Base-by-base conservation (phyloP, 2,797 vertebrate species). In the Gymnoscopelus braueri region DNA sequence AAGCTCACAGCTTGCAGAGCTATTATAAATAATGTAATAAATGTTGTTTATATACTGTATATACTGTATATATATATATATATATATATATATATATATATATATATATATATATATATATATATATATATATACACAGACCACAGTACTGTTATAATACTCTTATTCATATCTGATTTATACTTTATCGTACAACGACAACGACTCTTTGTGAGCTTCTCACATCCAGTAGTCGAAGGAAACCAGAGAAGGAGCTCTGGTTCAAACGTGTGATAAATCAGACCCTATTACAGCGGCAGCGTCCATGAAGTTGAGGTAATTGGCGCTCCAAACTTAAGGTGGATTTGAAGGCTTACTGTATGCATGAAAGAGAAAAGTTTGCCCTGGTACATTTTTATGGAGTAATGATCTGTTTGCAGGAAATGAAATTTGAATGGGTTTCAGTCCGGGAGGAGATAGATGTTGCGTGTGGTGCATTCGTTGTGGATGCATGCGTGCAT, bases 381-480 rank as follows among this genome's bases (percentile, higher is more conserved):
- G 82, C 82, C 81, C 64, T 49, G 84, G 84, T 83, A 87, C 67
- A 78, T 75, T 78, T 68, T 68, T 62, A 23, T n/a, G n/a, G 65
- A 79, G 75, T 84, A 87, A 87, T 81, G 78, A 88, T 87, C 86
- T 87, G 63, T 87, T 71, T 80, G 74, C 69, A 83, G 78, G 86
- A 87, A 85, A 87, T 89, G 65, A 83, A 87, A 88, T 87, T 87
- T 80, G 89, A 88, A 89, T 81, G 66, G 69, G 52, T 39, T 26
- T 50, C 23, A 69, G 74, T 79, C 80, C 51, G 1, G 82, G 83
- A 81, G 86, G 60, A 19, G 60, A 81, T 50, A 48, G 49, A 80
- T 63, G 4, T 39, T 72, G 59, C 56, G 50, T 63, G 74, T 6
- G 57, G 71, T 75, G 55, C 80, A 77, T 87, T 59, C 15, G 47